Base-by-base conservation (phyloP, 64 coral and sea anemone species). In the Montipora cactus region DNA sequence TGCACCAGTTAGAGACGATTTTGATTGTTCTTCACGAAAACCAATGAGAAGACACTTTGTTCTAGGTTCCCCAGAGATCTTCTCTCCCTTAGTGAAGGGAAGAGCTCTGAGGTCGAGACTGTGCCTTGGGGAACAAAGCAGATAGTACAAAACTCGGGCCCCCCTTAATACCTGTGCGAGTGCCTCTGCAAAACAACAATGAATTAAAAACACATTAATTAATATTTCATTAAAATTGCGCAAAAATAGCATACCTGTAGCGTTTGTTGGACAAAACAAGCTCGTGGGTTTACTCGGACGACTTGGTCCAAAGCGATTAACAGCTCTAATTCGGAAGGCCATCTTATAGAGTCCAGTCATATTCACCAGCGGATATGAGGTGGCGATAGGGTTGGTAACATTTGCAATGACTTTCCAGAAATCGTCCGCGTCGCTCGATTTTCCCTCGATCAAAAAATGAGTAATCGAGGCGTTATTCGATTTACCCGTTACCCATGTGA, bases 271-370 rank as follows among this genome's bases (percentile, higher is more conserved):
- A 12, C 95, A 97, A 21, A 20, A 67, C 12, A 50, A 66, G 25
- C 67, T 1, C 19, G 95, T 97, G 2, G 92, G 61, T 66, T 75
- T 16, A 81, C 95, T 97, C n/a, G 88, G 88, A 23, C 95, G 81
- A 62, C 95, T 94, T 15, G 76, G 92, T 46, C 95, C 95, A 78
- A 97, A 87, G 6, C 76, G 86, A 67, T 97, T 97, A 1, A 97
- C 92, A 21, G 95, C 92, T 71, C 92, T 88, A 15, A 97, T 52
- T 18, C 92, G 81, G 76, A 94, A 97, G 2, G 78, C 83, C n/a
- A 97, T 44, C 19, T 62, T 59, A 11, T 88, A 88, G 88, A 88
- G 88, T 4, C 88, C 70, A 25, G 95, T 90, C 20, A 96, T 51
- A 5, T 87, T 20, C 3, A 21, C 19, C 19, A 96, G 48, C 8